Conservation (phyloP, 2,888 invertebrate species). For the Galerucella pusilla region DNA sequence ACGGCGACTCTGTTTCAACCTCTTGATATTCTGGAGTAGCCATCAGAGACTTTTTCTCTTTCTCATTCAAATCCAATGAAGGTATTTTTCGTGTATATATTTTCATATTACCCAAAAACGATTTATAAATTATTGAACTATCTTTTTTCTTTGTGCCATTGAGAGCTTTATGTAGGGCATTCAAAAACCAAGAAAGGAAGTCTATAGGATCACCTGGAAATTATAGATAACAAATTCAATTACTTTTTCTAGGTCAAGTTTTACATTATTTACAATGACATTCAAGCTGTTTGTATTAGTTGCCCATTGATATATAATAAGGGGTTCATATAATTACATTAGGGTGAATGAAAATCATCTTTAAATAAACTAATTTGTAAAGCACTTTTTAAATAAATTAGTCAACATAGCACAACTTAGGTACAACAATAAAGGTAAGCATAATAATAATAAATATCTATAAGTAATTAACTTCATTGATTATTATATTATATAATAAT, state of each 20-base stretch:
- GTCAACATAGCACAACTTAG: background rate
- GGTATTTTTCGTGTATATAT: constrained; percentile 93
- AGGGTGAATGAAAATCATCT: too few species aligned
- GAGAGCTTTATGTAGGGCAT: constrained; percentile 92
- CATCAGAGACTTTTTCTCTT: constrained; percentile 82
- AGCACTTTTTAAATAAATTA: too few species aligned
- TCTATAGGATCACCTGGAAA: constrained; percentile 90
- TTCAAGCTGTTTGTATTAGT: too few species aligned
- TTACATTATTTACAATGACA: too few species aligned
- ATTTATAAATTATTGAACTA: constrained; percentile 94
- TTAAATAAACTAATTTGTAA: too few species aligned
- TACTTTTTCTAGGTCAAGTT: background rate
- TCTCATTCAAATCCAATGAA: constrained; percentile 91
- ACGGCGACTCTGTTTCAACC: constrained; percentile 89
- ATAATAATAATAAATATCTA: background rate
- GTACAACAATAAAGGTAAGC: background rate
- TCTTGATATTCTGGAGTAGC: constrained; percentile 89
- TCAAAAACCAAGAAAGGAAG: constrained; percentile 98
- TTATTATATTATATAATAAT: background rate
- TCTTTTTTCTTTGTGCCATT: constrained; percentile 90
- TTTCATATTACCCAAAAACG: constrained; percentile 92
- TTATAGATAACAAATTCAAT: constrained; percentile 15
- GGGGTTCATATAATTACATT: too few species aligned
- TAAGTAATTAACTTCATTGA: background rate
- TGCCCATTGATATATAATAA: too few species aligned